Percentiles rank a stretch among this genome's conserved stretches.
Conservation (phyloP, 2,113 vertebrate species). For the Barnardius zonarius region DNA sequence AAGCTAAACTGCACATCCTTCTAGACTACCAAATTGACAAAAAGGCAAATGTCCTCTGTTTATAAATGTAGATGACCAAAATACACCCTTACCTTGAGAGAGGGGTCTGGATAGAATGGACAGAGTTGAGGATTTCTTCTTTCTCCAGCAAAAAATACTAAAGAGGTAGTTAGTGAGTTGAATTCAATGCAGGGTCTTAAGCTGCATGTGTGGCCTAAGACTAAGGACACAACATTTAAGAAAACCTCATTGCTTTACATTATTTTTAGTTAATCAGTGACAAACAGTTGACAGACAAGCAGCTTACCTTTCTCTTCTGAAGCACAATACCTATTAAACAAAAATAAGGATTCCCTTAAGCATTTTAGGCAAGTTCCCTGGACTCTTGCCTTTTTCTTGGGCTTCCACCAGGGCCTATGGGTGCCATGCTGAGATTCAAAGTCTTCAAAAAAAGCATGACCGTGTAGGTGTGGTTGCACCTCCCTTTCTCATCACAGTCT, state of each 20-base stretch:
- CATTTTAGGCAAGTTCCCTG: background rate
- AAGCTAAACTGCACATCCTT: background rate
- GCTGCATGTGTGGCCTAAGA: background rate
- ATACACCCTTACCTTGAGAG: background rate
- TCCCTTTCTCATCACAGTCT: background rate
- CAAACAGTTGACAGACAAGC: background rate
- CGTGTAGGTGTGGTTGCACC: background rate
- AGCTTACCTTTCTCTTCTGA: background rate
- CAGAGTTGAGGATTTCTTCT: background rate
- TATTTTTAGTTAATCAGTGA: background rate
- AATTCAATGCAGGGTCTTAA: background rate
- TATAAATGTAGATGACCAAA: slow-evolving; percentile 1
- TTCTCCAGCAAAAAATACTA: background rate
- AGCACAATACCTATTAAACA: background rate
- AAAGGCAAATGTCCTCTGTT: background rate
- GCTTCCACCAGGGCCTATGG: background rate
- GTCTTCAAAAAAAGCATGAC: background rate
- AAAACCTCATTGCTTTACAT: background rate
- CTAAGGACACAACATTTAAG: background rate
- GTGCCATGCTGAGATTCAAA: background rate
- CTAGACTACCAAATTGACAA: background rate
- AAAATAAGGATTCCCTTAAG: background rate
- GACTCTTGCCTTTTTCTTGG: background rate
- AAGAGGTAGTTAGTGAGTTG: background rate
- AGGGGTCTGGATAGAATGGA: background rate